Evolutionary conservation across 2,113 vertebrate genomes (phyloP), one percentile per base, ranked within the genome.

Genomic region (Arothron firmamentum): DNA sequence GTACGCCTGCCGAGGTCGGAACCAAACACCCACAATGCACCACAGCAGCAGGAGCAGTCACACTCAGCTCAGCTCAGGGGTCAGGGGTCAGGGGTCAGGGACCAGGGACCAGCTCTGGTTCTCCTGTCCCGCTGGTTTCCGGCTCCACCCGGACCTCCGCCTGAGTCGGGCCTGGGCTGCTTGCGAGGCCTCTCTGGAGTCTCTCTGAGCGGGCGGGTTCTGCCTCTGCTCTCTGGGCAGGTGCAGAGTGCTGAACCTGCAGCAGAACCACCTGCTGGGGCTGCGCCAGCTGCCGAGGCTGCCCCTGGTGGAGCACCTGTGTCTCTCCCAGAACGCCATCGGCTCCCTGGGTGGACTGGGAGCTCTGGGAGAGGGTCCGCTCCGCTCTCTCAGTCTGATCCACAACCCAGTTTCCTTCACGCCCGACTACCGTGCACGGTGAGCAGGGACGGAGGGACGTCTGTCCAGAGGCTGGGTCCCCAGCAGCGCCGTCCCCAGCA

Each of bases 351-450:
- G 60, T 15, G 94, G 94, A n/a, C 90, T 99, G 77, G 88, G 88
- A 21, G 83, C 84, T 52, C 88, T 97, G 51, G 81, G 72, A 48
- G 54, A 70, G 74, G 88, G 91, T 48, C 93, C 92, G 0, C 83
- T 98, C 0, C 87, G 92, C 78, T 94, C 94, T 51, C 94, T 97
- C 5, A 74, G 70, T 28, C 91, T 97, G 74, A 89, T 47, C 86
- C 93, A 87, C 82, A 98, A 96, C 76, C 94, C 94, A 9, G 96
- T 96, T 83, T 93, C 94, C 78, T 98, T 96, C 88, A 89, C 92
- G 79, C 90, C 90, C 79, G 79, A 92, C 89, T 98, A 98, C 82
- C 91, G 93, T 50, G 86, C 92, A 74, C 82, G 83, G 95, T 97
- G 89, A 92, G 67, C 34, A 38, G 34, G 12, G 21, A 23, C 2